Evolutionary conservation across 2,888 invertebrate genomes (phyloP), one percentile per base, ranked within the genome.

Genomic region (Drosophila paranaensis): DNA sequence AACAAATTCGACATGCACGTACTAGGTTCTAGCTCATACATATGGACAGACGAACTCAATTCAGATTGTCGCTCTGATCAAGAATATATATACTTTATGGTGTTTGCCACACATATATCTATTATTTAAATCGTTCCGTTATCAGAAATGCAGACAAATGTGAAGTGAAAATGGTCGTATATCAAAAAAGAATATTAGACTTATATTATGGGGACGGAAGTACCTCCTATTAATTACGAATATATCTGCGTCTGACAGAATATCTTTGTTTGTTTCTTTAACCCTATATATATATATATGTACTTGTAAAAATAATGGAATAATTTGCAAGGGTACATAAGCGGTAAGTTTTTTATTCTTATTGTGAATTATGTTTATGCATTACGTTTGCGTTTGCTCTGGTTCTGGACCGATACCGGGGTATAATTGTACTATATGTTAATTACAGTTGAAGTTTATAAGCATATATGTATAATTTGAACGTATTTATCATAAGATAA

Each of bases 141-240:
- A 20, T 20, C 20, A 27, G 27, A 27, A 27, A 27, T 27, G 27
- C 27, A 3, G 27, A 3, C 27, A 27, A 4, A 27, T 27, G 5
- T 20, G 9, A 40, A 58, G 20, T 39, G 27, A 50, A 48, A n/a
- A 43, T 48, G 11, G 40, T 54, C 54, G 48, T 71, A 57, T 57
- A 60, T 39, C 25, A 60, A 40, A 46, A 57, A 50, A 61, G 53
- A 76, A 71, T 56, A 43, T 50, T 35, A 60, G 43, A 55, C 74
- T 71, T 66, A 67, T 71, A 58, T 66, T 81, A 72, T 75, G 72
- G 82, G 85, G 81, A 81, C 85, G 85, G 85, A 81, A 85, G 65
- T 63, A 66, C 65, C 73, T 83, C 81, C 75, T 75, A 74, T 83
- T 73, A 66, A 58, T 50, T 68, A 53, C 46, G 57, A 67, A 48